Conservation (phyloP, 2,113 vertebrate species). For the Pavo muticus region DNA sequence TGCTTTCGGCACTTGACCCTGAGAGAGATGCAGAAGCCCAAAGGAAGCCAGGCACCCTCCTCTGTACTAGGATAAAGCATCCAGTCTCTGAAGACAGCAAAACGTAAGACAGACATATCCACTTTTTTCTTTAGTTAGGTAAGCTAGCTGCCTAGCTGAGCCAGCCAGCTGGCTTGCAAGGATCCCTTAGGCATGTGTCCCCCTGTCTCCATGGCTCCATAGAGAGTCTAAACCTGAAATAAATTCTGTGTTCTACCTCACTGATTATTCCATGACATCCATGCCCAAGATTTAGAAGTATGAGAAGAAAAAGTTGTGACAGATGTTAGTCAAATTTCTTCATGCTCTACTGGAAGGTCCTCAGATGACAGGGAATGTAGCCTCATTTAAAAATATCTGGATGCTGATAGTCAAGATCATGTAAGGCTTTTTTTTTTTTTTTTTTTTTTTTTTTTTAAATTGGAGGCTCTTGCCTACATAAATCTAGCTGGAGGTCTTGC, state of each 20-base stretch:
- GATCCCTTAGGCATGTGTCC: background rate
- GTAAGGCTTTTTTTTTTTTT: background rate
- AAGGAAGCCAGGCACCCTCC: background rate
- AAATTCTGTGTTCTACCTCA: rapidly evolving
- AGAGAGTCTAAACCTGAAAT: background rate
- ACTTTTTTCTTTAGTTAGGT: background rate
- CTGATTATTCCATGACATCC: background rate
- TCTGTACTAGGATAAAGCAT: background rate
- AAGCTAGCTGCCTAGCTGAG: background rate
- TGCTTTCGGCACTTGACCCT: background rate
- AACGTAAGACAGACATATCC: background rate
- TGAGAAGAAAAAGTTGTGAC: background rate
- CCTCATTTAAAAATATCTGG: background rate
- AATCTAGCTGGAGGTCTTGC: background rate
- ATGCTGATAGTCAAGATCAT: background rate
- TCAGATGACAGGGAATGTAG: background rate
- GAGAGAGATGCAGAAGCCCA: background rate
- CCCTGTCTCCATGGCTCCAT: background rate
- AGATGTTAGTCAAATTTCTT: background rate
- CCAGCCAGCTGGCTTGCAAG: background rate
- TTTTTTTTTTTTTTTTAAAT: background rate
- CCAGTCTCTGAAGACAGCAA: background rate
- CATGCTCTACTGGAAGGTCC: background rate
- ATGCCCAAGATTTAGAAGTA: background rate
- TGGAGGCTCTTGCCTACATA: background rate